phyloP scores from a whole-genome alignment of 2,113 vertebrate species.

The Trichechus manatus region DNA sequence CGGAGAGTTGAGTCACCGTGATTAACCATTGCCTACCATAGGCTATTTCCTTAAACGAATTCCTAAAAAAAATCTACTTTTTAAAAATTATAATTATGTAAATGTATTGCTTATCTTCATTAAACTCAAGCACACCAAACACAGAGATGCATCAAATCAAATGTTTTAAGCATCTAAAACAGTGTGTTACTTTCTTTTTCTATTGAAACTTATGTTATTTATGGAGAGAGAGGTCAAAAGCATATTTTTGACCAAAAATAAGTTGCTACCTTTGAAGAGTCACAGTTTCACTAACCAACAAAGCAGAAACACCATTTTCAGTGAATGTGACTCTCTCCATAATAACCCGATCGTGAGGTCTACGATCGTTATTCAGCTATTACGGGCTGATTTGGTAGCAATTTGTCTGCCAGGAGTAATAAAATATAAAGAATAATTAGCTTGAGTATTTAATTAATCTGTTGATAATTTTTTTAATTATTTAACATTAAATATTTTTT shows the following conservation, averaged over 20 bases:
- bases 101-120: background rate
- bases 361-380: background rate
- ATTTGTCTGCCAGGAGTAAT: constrained; percentile 60
- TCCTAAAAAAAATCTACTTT: background rate
- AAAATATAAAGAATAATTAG: constrained; percentile 66
- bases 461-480: constrained; percentile 73
- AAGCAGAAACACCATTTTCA: constrained; percentile 27
- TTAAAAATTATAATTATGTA: background rate
- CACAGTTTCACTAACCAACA: constrained; percentile 9
- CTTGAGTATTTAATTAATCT: constrained; percentile 65
- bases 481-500: constrained; percentile 71
- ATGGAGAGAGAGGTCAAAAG: background rate
- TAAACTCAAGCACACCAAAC: background rate
- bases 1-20: background rate
- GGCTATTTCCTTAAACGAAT: background rate
- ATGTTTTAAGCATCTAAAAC: background rate
- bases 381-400: background rate
- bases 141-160: background rate
- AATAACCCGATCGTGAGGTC: background rate
- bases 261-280: background rate
- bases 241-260: background rate
- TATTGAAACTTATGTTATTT: background rate
- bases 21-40: background rate
- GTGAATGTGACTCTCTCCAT: background rate
- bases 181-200: background rate